Conservation (phyloP, 2,113 vertebrate species). For the Pelecanoides urinatrix region DNA sequence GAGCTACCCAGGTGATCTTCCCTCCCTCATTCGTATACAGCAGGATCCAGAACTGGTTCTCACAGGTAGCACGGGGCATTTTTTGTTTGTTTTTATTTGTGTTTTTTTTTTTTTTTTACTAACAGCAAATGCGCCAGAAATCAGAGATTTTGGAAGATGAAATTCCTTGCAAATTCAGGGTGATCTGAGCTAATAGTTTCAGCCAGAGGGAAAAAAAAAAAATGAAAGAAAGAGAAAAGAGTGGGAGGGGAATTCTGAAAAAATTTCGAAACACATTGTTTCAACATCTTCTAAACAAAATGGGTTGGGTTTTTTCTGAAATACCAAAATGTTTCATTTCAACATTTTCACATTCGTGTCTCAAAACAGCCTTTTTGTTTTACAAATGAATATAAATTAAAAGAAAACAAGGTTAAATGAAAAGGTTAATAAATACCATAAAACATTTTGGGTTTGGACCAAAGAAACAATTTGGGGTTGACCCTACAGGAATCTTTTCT, state of each 20-base stretch:
- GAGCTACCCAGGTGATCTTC: not conserved
- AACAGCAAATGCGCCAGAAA: not conserved
- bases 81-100: not conserved
- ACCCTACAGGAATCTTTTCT: not conserved
- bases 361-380: slow-evolving; percentile 20
- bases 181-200: not conserved
- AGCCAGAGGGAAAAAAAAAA: not conserved
- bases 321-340: slow-evolving; percentile 24
- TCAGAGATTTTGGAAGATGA: not conserved
- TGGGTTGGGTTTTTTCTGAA: not conserved
- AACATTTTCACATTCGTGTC: not conserved
- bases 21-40: not conserved
- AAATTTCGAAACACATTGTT: slow-evolving; percentile 49
- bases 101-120: not conserved
- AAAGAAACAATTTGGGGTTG: not conserved
- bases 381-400: not conserved
- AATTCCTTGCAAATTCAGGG: not conserved
- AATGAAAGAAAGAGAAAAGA: not conserved
- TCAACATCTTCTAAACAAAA: slow-evolving; percentile 55
- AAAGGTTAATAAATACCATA: slow-evolving; percentile 38
- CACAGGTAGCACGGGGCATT: not conserved
- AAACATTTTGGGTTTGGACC: not conserved
- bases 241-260: slow-evolving; percentile 19
- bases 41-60: not conserved
- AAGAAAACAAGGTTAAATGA: slow-evolving; percentile 17